phyloP scores from a whole-genome alignment of 2,797 vertebrate species.

The Tenualosa thibaudeaui region DNA sequence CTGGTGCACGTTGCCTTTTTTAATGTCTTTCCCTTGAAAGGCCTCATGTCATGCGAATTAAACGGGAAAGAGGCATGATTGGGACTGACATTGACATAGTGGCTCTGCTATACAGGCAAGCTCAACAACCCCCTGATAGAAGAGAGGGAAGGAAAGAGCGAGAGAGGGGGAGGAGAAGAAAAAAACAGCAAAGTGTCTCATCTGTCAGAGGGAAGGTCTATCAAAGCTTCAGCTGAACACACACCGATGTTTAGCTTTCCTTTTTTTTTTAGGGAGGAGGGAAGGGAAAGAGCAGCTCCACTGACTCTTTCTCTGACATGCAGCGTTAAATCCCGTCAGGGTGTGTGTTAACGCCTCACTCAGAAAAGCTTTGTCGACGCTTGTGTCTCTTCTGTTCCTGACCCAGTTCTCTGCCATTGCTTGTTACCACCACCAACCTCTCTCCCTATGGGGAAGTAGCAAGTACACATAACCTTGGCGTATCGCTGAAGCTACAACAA shows the following conservation, averaged over 20 bases:
- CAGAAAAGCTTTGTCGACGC: background rate
- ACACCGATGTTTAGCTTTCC: background rate
- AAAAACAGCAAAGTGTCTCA: background rate
- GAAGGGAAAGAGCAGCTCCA: background rate
- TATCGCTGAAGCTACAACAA: background rate
- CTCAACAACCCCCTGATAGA: background rate
- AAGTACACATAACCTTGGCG: conserved; percentile 26
- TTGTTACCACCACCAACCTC: background rate
- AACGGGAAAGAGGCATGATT: background rate
- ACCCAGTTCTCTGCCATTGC: conserved; percentile 41
- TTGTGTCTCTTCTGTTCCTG: conserved; percentile 33
- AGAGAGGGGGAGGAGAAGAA: background rate
- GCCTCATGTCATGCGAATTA: background rate
- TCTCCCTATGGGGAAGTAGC: conserved; percentile 33
- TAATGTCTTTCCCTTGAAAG: background rate
- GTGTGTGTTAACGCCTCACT: background rate
- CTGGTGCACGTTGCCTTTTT: background rate
- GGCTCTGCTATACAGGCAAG: background rate
- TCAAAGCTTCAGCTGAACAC: background rate
- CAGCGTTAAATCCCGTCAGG: background rate
- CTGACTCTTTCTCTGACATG: background rate
- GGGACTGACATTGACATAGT: background rate
- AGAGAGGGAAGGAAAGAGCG: background rate
- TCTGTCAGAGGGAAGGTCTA: background rate
- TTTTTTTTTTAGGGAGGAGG: background rate